phyloP scores from a whole-genome alignment of 2,888 invertebrate genomes.

The Hirtodrosophila alboralis region DNA sequence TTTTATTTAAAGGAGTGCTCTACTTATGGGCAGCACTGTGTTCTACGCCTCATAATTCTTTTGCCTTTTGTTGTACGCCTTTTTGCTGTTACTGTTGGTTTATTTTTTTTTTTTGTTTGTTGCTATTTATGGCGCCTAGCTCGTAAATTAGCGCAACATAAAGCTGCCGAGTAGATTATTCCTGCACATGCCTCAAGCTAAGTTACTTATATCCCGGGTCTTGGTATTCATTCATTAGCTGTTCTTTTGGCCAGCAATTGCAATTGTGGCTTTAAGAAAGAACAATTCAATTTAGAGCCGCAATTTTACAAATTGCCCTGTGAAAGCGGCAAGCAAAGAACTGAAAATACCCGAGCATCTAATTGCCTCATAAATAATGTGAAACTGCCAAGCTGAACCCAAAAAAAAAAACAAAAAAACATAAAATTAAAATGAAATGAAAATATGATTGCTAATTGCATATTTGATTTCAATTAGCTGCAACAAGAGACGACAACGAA shows the following conservation, averaged over 20 bases:
- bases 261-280: constrained; percentile 28
- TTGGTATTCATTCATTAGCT: constrained; percentile 38
- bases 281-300: constrained; percentile 32
- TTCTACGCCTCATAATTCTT: constrained; percentile 23
- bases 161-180: constrained; percentile 63
- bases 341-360: constrained; percentile 33
- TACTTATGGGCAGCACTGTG: constrained; percentile 49
- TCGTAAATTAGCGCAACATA: constrained; percentile 71
- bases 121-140: constrained; percentile 31
- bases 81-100: constrained; percentile 20
- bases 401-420: constrained; percentile 7
- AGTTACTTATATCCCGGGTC: constrained; percentile 17
- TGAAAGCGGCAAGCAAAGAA: constrained; percentile 10
- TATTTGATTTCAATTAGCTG: constrained; percentile 69
- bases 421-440: constrained; percentile 19
- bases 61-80: constrained; percentile 28
- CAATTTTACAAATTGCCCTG: constrained; percentile 29
- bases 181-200: constrained; percentile 42
- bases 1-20: constrained; percentile 2
- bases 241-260: constrained; percentile 13
- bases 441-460: constrained; percentile 60
- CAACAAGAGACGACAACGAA: constrained; percentile 8
- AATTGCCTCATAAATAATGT: constrained; percentile 70
- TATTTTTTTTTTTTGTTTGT: constrained; percentile 22
- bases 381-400: constrained; percentile 3